phyloP scores from a whole-genome alignment of 2,797 vertebrate species.

The Poliocrania exsul region DNA sequence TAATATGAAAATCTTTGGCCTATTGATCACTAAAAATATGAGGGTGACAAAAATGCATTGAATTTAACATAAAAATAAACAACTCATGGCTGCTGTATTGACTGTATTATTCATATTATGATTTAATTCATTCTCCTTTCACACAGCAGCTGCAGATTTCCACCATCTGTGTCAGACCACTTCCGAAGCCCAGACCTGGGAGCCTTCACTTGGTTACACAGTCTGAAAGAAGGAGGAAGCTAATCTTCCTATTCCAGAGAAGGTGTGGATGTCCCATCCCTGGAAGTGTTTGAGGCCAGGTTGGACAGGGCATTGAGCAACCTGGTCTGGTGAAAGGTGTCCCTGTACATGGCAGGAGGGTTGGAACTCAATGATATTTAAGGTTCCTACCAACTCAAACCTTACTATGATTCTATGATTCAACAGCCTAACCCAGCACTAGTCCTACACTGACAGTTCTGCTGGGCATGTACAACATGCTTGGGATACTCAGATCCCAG shows the following conservation, averaged over 20 bases:
- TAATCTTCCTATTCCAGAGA: background rate
- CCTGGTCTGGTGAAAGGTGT: background rate
- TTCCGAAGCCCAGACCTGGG: background rate
- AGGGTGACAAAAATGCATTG: constrained; percentile 62
- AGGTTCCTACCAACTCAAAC: background rate
- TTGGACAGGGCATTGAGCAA: background rate
- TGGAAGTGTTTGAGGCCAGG: background rate
- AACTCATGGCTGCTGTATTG: constrained; percentile 62
- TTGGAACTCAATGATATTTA: background rate
- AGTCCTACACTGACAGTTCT: background rate
- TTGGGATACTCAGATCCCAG: background rate
- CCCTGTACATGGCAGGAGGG: background rate
- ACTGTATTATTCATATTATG: constrained; percentile 59
- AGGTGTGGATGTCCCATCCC: background rate
- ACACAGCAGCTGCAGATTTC: background rate
- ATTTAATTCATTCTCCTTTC: constrained; percentile 46
- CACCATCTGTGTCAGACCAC: background rate
- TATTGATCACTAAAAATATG: constrained; percentile 69
- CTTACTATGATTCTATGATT: background rate
- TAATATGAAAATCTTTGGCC: constrained; percentile 64
- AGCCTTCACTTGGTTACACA: background rate
- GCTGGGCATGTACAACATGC: background rate
- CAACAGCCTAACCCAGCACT: background rate
- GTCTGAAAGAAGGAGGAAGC: background rate
- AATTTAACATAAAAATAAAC: constrained; percentile 74